These are phyloP conservation scores for Matsumyia berberina DNA, from an alignment of 2,888 invertebrate species.

Conservation along the genomic window DNA sequence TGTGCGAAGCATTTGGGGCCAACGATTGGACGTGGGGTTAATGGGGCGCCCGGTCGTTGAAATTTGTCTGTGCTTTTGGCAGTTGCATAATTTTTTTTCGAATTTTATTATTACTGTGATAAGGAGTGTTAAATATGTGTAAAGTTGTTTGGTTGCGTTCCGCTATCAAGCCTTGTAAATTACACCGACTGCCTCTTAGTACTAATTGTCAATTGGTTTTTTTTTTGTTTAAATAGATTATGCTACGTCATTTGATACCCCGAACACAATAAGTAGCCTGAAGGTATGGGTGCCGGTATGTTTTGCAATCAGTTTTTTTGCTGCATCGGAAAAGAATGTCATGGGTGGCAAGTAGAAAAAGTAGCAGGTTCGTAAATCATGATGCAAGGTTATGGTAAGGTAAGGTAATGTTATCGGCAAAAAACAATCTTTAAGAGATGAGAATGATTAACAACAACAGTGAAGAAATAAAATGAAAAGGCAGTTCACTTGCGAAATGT, in stretches of 20 bases:
- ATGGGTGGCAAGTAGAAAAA: constrained; percentile 7
- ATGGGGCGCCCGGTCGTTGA: constrained; percentile 51
- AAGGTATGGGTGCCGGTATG: not conserved
- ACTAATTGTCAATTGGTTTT: not conserved
- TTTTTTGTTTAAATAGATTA: not conserved
- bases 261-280: not conserved
- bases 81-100: constrained; percentile 59
- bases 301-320: not conserved
- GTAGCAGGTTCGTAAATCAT: constrained; percentile 26
- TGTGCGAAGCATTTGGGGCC: constrained; percentile 53
- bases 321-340: constrained; percentile 5
- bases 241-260: not conserved
- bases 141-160: constrained; percentile 8
- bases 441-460: constrained; percentile 36
- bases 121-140: constrained; percentile 61
- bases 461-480: constrained; percentile 35
- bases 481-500: constrained; percentile 1
- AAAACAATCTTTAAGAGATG: constrained; percentile 20
- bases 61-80: constrained; percentile 57
- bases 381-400: constrained; percentile 35
- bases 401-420: constrained; percentile 48
- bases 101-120: constrained; percentile 55
- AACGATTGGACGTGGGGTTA: constrained; percentile 62
- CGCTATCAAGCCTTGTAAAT: constrained; percentile 26
- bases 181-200: not conserved